Conservation (phyloP, 2,113 vertebrate genomes). For the Jacana jacana region DNA sequence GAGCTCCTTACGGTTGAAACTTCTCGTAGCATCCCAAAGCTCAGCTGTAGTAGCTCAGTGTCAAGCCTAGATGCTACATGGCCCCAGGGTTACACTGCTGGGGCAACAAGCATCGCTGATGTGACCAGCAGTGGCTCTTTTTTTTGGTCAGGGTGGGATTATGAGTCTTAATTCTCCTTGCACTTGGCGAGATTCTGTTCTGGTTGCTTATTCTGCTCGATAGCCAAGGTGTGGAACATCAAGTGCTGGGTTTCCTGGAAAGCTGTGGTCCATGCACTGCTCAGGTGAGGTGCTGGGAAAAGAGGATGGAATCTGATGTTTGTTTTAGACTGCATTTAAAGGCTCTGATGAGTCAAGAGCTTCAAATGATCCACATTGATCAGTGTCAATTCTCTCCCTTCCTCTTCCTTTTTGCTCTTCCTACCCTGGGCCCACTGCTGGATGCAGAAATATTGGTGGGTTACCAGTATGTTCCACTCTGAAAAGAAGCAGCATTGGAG, state of each 20-base stretch:
- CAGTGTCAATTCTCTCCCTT: not conserved
- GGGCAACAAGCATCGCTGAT: not conserved
- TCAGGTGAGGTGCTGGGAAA: not conserved
- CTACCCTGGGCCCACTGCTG: not conserved
- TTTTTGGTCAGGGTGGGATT: not conserved
- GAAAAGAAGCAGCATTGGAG: not conserved
- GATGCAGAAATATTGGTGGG: not conserved
- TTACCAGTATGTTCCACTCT: not conserved
- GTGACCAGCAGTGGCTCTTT: not conserved
- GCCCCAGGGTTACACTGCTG: not conserved
- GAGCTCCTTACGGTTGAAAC: not conserved
- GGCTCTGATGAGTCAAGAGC: not conserved
- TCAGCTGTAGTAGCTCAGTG: not conserved
- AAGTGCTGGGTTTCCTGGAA: not conserved
- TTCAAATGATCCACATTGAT: not conserved
- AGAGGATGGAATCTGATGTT: rapidly evolving
- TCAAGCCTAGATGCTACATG: not conserved
- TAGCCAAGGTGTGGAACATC: not conserved
- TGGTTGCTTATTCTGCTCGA: not conserved
- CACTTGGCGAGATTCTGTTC: not conserved
- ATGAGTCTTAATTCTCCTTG: not conserved
- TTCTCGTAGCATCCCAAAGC: not conserved
- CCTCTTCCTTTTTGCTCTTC: not conserved
- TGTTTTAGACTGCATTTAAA: not conserved
- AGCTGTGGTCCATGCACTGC: not conserved